Base-by-base conservation (phyloP, 1,140 invertebrate genomes). In the Papilio dardanus region DNA sequence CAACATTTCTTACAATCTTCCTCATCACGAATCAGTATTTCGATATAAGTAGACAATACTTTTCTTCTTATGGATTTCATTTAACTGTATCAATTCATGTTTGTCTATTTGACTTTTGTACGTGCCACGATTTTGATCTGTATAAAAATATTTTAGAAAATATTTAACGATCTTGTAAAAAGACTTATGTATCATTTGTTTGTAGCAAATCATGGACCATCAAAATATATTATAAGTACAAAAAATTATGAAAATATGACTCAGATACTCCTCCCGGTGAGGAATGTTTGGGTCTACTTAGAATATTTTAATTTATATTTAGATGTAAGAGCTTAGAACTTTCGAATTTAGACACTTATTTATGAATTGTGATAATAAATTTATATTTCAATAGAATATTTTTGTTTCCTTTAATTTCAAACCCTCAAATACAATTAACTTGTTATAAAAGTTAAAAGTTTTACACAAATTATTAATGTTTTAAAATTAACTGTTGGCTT, bases 351-450 rank as follows among this genome's bases (percentile, higher is more conserved):
- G 87, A 85, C 83, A 84, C 82, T 85, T 92, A 91, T 92, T 92
- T 92, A 91, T 91, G 85, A 91, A 93, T 87, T 93, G 91, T 93
- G 91, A 93, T 93, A 93, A 93, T 93, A 93, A 93, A 93, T 90
- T 89, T 90, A 90, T 90, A 87, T 86, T 84, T 81, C 80, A 74
- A 75, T 77, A 81, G 68, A 73, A 79, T 42, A 71, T 77, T 78
- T 73, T 77, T 80, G 68, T 80, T 82, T 78, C 65, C 24, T 37
- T 50, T 50, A 37, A 0, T 71, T 16, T 46, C 30, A 28, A 67
- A 67, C 3, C 54, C 24, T 28, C 3, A 14, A 50, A 24, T 8
- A 58, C 54, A 14, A 4, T 30, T 8, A 14, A 28, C 5, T 24
- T 54, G 7, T 10, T 54, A 54, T 21, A 24, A 4, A 46, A n/a